Conservation (phyloP, 2,797 vertebrate genomes). For the Crocidura indochinensis region DNA sequence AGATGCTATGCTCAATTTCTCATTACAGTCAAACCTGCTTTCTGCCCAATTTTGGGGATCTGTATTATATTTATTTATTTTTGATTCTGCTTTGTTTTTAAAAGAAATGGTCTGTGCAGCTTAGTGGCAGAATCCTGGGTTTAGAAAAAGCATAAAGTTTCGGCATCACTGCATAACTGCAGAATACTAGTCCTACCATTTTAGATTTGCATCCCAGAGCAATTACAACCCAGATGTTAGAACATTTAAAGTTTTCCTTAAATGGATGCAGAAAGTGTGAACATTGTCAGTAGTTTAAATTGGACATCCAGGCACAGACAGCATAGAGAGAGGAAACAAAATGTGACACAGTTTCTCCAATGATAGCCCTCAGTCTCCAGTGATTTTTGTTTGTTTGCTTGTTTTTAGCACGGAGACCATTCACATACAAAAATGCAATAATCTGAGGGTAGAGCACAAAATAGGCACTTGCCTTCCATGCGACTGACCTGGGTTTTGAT, state of each 20-base stretch:
- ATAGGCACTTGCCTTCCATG: neutral
- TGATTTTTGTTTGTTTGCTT: no score
- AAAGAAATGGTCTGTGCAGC: neutral
- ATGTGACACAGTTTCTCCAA: neutral
- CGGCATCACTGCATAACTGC: fast-evolving
- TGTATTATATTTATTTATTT: neutral
- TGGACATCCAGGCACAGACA: neutral
- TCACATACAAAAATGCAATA: no score
- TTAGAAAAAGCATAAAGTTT: neutral
- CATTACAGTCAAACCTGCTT: neutral
- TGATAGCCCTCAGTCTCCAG: no score
- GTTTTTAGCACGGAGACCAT: no score
- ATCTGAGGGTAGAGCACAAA: no score
- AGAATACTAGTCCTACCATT: neutral
- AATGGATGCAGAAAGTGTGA: neutral
- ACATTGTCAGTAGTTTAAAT: neutral
- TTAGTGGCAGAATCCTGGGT: neutral
- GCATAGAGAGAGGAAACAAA: neutral
- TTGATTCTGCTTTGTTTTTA: neutral
- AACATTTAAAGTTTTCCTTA: neutral
- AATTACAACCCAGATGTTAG: neutral
- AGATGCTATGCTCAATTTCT: conserved; percentile 20
- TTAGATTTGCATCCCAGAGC: neutral
- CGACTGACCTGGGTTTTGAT: no score
- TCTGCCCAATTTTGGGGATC: conserved; percentile 40